Conservation (phyloP, 2,113 vertebrate species). For the Scartelaos histophorus region DNA sequence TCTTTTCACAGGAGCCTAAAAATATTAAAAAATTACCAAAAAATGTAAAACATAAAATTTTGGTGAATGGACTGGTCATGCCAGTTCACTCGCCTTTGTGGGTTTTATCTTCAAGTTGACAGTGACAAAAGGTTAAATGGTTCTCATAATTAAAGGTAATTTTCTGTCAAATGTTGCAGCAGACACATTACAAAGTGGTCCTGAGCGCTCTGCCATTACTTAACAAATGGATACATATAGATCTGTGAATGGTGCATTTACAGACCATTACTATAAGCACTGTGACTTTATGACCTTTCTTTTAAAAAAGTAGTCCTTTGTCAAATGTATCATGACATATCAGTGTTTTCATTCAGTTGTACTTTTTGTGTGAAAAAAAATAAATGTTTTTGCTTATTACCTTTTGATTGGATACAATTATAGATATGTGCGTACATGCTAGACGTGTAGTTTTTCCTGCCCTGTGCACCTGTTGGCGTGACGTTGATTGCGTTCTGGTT, state of each 20-base stretch:
- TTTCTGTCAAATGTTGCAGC: background rate
- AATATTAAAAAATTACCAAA: slow-evolving; percentile 3
- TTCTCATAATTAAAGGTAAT: background rate
- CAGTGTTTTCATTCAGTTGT: too few species aligned
- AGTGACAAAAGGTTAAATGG: background rate
- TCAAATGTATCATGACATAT: too few species aligned
- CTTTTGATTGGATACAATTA: background rate
- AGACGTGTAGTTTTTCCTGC: background rate
- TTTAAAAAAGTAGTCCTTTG: too few species aligned
- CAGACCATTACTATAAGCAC: too few species aligned
- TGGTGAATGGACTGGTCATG: too few species aligned
- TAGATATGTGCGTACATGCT: background rate
- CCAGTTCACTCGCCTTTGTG: too few species aligned
- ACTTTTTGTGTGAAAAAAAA: too few species aligned
- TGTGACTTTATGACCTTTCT: too few species aligned
- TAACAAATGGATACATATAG: background rate
- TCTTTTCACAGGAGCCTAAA: slow-evolving; percentile 80
- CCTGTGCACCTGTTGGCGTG: background rate
- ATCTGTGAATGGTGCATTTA: background rate
- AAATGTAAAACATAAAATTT: too few species aligned
- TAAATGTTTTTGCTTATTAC: background rate
- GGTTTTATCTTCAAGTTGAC: background rate
- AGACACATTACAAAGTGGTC: too few species aligned
- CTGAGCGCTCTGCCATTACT: background rate
- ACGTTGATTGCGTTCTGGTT: background rate